Percentiles rank a stretch among this genome's conserved stretches.
These are phyloP conservation scores for Lepidochrysops patricia DNA, from an alignment of 2,888 invertebrate species.

Conservation along the genomic window DNA sequence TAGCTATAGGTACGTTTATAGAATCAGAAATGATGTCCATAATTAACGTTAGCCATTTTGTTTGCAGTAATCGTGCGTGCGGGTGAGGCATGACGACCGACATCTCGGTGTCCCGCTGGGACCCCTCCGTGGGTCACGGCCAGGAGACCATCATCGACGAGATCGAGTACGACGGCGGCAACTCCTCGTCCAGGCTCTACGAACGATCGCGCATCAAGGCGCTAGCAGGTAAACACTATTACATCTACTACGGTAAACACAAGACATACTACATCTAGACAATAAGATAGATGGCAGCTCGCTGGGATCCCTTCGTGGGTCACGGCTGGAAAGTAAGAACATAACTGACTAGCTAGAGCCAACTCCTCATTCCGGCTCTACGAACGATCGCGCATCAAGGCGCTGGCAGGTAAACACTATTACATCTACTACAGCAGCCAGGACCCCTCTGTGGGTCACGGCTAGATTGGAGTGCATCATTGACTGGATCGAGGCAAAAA, in stretches of 20 bases:
- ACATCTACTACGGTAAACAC: not conserved
- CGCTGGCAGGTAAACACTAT: constrained; percentile 87
- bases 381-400: constrained; percentile 99
- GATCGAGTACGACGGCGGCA: constrained; percentile 99
- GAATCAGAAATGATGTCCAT: no score
- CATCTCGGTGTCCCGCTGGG: constrained; percentile 98
- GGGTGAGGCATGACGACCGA: constrained; percentile 91
- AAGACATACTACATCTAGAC: no score
- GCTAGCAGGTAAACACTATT: constrained; percentile 84
- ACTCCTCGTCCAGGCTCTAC: constrained; percentile 98
- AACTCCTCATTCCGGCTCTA: constrained; percentile 99
- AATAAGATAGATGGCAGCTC: no score
- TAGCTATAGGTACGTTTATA: no score
- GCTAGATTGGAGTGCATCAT: no score
- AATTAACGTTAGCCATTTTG: constrained; percentile 37
- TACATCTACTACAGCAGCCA: not conserved
- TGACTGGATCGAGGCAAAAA: not conserved
- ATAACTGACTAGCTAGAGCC: constrained; percentile 96
- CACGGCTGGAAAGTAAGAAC: constrained; percentile 89
- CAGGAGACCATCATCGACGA: constrained; percentile 93
- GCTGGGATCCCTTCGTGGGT: constrained; percentile 94
- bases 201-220: constrained; percentile 99
- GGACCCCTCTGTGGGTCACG: no score
- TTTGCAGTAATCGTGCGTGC: constrained; percentile 59
- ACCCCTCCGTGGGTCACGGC: constrained; percentile 89